Base-by-base conservation (phyloP, 2,113 vertebrate genomes). In the Lanius ludovicianus region DNA sequence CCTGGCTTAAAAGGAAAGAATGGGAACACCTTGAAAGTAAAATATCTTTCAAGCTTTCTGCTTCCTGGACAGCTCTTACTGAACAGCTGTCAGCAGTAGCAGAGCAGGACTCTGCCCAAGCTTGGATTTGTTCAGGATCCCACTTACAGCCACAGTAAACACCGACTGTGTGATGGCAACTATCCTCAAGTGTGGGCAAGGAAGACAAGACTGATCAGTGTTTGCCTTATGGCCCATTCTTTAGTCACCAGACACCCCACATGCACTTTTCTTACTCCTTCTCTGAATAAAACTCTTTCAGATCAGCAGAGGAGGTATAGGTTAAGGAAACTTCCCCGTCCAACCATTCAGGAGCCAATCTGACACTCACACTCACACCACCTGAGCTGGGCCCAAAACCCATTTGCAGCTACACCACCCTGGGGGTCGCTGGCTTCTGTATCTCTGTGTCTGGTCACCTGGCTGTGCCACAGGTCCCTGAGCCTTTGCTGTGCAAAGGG, bases 141-240 rank as follows among this genome's bases (percentile, higher is more conserved):
- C 18, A 13, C 35, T 83, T 55, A 47, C 12, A 89, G 56, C 12
- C 46, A 39, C 27, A 56, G 12, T 7, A 68, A 77, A 71, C 16
- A 16, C 2, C 0, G 0, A 15, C 11, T 52, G 2, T 31, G 57
- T 2, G 1, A 28, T 31, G 49, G 13, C 64, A 89, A 7, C 39
- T 28, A 12, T 53, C 31, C 47, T 68, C 42, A 47, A 15, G 14
- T 1, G 5, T 57, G 27, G 9, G 6, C 15, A 77, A 74, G 42
- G 41, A 80, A 65, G 19, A 53, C 14, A 56, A 57, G 49, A 53
- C 20, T 27, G 9, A 53, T 50, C 9, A 41, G 22, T 55, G 15
- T 74, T 86, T 64, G 3, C 12, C 10, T 79, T 44, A 42, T 22
- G 60, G 35, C 6, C 41, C 14, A 4, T 86, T 83, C 24, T 42